A percentile compares a stretch with the other conserved stretches of the same genome.
These are phyloP conservation scores for Austrofundulus limnaeus DNA, from an alignment of 2,113 vertebrate species.

Conservation along the genomic window DNA sequence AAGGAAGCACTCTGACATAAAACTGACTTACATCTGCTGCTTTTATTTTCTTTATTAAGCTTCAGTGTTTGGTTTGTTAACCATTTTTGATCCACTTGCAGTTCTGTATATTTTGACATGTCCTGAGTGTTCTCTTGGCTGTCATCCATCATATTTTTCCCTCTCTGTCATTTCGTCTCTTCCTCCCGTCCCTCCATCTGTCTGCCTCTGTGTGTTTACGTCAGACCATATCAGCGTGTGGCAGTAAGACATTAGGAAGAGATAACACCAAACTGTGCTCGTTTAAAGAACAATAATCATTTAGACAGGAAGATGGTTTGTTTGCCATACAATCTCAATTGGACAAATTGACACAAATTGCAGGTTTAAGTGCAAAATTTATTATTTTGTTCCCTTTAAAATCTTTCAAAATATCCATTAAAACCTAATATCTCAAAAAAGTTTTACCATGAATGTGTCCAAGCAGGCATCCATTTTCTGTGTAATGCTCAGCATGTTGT, in stretches of 20 bases:
- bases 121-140: slow-evolving; percentile 31
- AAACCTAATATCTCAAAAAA: not conserved
- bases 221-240: slow-evolving; percentile 7
- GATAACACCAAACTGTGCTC: not conserved
- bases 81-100: slow-evolving; percentile 31
- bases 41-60: slow-evolving; percentile 8
- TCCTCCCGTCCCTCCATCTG: slow-evolving; percentile 35
- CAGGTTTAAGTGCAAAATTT: not conserved
- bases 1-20: too few species aligned
- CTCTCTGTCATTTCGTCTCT: slow-evolving; percentile 8
- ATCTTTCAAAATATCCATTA: slow-evolving; percentile 1
- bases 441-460: slow-evolving; percentile 1
- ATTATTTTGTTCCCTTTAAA: not conserved
- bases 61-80: slow-evolving; percentile 18
- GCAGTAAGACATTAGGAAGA: slow-evolving; percentile 30
- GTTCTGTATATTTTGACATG: slow-evolving; percentile 24
- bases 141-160: slow-evolving; percentile 8
- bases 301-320: not conserved
- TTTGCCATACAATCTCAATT: too few species aligned
- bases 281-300: slow-evolving; percentile 19
- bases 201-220: slow-evolving; percentile 22
- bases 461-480: slow-evolving; percentile 57
- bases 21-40: too few species aligned
- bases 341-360: too few species aligned
- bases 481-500: not conserved